Evolutionary conservation across 2,888 invertebrate genomes (phyloP).

Genomic region (Drosophila nr. perissopoda): DNA sequence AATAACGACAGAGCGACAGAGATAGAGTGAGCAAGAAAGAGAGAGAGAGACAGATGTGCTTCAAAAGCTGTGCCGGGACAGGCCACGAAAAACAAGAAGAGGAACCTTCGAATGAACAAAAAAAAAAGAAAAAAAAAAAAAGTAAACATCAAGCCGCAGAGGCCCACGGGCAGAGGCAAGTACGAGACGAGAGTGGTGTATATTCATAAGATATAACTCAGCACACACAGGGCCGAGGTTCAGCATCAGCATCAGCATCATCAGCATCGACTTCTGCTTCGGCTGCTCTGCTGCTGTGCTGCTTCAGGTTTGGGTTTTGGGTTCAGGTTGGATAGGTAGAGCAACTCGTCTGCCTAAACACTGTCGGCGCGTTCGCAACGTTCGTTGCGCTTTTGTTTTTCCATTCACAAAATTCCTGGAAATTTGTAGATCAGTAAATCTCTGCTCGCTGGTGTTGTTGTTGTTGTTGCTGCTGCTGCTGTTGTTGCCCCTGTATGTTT

Average conservation of each 20-base stretch:
- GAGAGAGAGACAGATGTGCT: constrained; percentile 15
- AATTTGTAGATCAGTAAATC: constrained; percentile 81
- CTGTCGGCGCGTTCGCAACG: constrained; percentile 32
- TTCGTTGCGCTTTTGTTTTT: constrained; percentile 78
- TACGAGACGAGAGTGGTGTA: constrained; percentile 64
- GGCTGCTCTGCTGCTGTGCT: constrained; percentile 37
- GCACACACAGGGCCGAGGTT: constrained; percentile 34
- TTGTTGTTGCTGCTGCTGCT: constrained; percentile 27
- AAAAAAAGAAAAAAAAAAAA: background rate
- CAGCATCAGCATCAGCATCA: constrained; percentile 20
- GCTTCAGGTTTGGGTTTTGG: constrained; percentile 50
- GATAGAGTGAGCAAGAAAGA: constrained; percentile 2
- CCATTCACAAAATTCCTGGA: constrained; percentile 79
- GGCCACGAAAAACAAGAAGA: constrained; percentile 48
- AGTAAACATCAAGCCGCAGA: constrained; percentile 50
- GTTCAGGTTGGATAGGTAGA: constrained; percentile 68
- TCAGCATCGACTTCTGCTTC: constrained; percentile 32
- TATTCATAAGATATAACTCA: constrained; percentile 63
- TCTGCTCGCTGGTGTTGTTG: constrained; percentile 29
- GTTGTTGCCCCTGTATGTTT: constrained; percentile 44
- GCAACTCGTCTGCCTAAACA: constrained; percentile 46
- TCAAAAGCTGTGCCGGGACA: constrained; percentile 68
- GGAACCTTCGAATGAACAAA: constrained; percentile 52
- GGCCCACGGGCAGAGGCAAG: constrained; percentile 48
- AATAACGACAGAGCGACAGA: constrained; percentile 52